These are phyloP conservation scores for Toxotes lorentzi DNA, from an alignment of 2,797 vertebrate species.

Conservation along the genomic window DNA sequence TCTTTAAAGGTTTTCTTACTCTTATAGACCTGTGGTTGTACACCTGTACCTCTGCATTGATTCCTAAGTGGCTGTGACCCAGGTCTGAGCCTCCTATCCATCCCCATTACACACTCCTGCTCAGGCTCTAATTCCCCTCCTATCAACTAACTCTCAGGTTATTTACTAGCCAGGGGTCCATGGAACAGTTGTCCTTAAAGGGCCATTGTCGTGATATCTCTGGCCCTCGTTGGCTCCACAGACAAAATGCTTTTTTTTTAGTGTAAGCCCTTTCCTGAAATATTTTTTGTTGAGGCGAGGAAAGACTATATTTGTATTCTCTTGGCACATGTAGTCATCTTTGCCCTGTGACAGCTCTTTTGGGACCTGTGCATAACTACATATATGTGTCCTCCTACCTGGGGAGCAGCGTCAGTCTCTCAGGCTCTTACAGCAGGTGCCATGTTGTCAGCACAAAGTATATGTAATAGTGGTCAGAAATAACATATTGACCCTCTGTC, in stretches of 20 bases:
- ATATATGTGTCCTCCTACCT: conserved; percentile 56
- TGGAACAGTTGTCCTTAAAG: conserved; percentile 76
- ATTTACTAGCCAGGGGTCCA: conserved; percentile 81
- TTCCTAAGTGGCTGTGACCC: conserved; percentile 85
- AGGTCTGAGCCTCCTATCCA: conserved; percentile 85
- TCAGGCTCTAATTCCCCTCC: conserved; percentile 85
- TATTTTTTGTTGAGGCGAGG: conserved; percentile 10
- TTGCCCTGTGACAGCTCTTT: conserved; percentile 46
- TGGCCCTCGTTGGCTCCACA: conserved; percentile 18
- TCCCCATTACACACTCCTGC: conserved; percentile 86
- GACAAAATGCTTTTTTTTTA: conserved; percentile 24
- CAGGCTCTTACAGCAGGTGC: conserved; percentile 39
- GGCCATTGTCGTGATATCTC: conserved; percentile 53
- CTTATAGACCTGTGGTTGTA: conserved; percentile 77
- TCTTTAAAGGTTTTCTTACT: conserved; percentile 72
- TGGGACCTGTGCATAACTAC: conserved; percentile 43
- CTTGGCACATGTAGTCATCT: conserved; percentile 29
- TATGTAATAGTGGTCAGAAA: conserved; percentile 69
- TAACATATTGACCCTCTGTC: conserved; percentile 61
- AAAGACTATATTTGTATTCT: conserved; percentile 45
- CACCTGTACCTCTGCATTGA: conserved; percentile 86
- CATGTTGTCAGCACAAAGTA: conserved; percentile 63
- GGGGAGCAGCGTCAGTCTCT: conserved; percentile 60
- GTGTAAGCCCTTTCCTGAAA: conserved; percentile 21
- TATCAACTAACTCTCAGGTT: conserved; percentile 85